Base-by-base conservation (phyloP, 2,113 vertebrate species). In the Castor canadensis region DNA sequence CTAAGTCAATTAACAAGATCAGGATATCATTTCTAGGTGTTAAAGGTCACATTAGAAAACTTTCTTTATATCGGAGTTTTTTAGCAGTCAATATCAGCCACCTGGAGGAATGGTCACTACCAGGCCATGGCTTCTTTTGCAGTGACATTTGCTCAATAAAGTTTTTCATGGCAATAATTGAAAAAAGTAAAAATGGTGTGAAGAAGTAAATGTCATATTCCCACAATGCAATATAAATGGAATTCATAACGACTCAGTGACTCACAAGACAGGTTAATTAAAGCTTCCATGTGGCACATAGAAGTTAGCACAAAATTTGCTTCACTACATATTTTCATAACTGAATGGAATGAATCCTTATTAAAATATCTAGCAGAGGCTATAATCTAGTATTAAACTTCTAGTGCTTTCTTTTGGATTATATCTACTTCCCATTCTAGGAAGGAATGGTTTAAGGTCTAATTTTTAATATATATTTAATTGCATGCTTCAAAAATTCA, bases 161-260 rank as follows among this genome's bases (percentile, higher is more conserved):
- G 60, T 86, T 96, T 87, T 96, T 93, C 71, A 96, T 38, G 76
- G 94, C 11, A 94, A 88, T 95, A 80, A 93, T 96, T 95, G 89
- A 90, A 96, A 95, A 97, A 76, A 96, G 47, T 94, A 80, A 96
- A 96, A 97, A 95, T 85, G 47, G 72, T 95, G 69, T 80, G 75
- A 92, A 95, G 95, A 97, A 98, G 91, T 87, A 97, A 76, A 69
- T 96, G 95, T 90, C 96, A 92, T 69, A 96, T 91, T 95, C 72
- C 35, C 95, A 93, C 35, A 92, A 91, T 86, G 80, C 95, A 97
- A 94, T 89, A 96, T 94, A 96, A 66, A 76, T 88, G 60, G 28
- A 98, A 96, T 67, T 97, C 77, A 96, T 95, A 95, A 94, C 84
- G 72, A 38, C 66, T 83, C 91, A 35, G 9, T 85, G 95, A 95